Percentiles rank a stretch among this genome's conserved stretches.
Evolutionary conservation across 2,797 vertebrate species (phyloP).

Genomic region (Balearica regulorum): DNA sequence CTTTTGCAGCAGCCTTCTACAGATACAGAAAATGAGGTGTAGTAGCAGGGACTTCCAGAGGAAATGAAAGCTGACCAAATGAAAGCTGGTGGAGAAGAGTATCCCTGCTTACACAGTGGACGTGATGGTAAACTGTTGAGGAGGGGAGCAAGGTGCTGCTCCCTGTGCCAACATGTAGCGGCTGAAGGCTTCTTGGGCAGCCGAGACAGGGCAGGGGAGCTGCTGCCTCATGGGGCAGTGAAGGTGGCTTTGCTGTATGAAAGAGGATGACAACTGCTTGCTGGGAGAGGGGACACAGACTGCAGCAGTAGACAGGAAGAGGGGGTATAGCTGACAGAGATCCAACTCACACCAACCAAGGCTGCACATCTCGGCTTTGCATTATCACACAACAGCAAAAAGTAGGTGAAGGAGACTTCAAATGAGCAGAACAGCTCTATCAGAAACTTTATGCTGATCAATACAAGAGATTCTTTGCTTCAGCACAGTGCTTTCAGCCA

Average conservation of each 20-base stretch:
- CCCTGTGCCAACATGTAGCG: accelerated
- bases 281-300: not conserved
- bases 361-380: not conserved
- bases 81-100: not conserved
- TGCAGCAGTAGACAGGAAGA: not conserved
- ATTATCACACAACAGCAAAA: not conserved
- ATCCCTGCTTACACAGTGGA: not conserved
- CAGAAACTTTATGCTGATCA: not conserved
- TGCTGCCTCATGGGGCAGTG: not conserved
- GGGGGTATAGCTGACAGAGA: not conserved
- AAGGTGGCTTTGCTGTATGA: not conserved
- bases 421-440: not conserved
- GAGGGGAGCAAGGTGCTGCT: not conserved
- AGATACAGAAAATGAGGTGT: not conserved
- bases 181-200: not conserved
- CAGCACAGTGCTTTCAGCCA: not conserved
- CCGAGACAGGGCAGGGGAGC: not conserved
- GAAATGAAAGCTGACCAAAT: not conserved
- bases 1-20: not conserved
- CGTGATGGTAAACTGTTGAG: not conserved
- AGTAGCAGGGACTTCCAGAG: not conserved
- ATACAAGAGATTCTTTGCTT: not conserved
- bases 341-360: not conserved
- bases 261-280: not conserved
- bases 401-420: not conserved